These are phyloP conservation scores for Helleia helle DNA, from an alignment of 2,888 invertebrate genomes.

Conservation along the genomic window DNA sequence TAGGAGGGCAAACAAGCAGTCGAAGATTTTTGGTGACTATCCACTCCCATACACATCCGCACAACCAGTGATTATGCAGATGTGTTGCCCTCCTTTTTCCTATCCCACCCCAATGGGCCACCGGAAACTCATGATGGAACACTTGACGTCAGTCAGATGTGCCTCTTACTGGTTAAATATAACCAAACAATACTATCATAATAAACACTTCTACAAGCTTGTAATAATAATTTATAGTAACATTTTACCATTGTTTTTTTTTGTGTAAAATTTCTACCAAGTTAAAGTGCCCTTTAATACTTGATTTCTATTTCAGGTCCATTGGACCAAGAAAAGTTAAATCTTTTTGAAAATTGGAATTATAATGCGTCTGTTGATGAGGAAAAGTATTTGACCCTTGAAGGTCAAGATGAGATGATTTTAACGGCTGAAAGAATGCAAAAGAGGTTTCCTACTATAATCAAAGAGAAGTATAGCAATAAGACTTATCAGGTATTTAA, in stretches of 20 bases:
- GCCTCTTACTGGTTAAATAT: too few species aligned
- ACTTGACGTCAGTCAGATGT: neutral
- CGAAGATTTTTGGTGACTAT: too few species aligned
- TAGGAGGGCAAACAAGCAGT: too few species aligned
- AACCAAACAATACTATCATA: too few species aligned
- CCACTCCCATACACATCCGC: too few species aligned
- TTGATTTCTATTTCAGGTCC: constrained; percentile 31
- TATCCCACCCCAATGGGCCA: too few species aligned
- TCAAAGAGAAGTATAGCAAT: constrained; percentile 76
- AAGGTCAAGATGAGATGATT: constrained; percentile 84
- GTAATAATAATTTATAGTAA: too few species aligned
- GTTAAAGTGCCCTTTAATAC: too few species aligned
- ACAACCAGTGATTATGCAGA: too few species aligned
- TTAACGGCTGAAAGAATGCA: constrained; percentile 83
- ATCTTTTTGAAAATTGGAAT: constrained; percentile 75
- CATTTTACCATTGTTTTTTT: neutral
- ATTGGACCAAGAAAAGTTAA: constrained; percentile 49
- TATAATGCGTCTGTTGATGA: constrained; percentile 60
- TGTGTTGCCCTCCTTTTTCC: too few species aligned
- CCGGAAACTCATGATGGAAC: neutral
- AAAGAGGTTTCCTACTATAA: constrained; percentile 77
- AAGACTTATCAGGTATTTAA: constrained; percentile 69
- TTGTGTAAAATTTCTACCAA: neutral
- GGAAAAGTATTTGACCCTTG: constrained; percentile 77
- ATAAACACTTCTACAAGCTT: too few species aligned